Percentiles rank a stretch among this genome's conserved stretches.
phyloP scores from a whole-genome alignment of 2,113 vertebrate species.

The Poeciliopsis retropinna region DNA sequence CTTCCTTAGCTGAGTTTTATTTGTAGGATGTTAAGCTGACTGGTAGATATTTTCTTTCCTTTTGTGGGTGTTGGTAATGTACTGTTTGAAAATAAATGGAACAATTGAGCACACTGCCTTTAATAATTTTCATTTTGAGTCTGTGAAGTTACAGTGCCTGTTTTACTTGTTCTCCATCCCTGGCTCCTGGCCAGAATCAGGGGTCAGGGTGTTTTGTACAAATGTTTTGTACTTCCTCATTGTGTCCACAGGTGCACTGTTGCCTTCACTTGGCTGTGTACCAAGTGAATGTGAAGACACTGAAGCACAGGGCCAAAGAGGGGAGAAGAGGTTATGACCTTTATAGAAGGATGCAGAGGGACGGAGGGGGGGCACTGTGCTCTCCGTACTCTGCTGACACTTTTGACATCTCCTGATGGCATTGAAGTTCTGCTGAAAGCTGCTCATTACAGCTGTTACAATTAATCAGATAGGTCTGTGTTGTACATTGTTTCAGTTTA shows the following conservation, averaged over 20 bases:
- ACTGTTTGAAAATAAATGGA: conserved; percentile 64
- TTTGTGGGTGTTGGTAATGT: conserved; percentile 19
- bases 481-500: not conserved
- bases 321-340: conserved; percentile 52
- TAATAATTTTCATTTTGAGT: conserved; percentile 18
- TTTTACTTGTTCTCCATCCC: not conserved
- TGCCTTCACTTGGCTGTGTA: conserved; percentile 76
- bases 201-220: conserved; percentile 56
- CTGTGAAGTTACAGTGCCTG: not conserved
- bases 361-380: conserved; percentile 54
- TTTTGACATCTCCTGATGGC: conserved; percentile 37
- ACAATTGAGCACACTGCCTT: conserved; percentile 27
- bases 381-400: conserved; percentile 65
- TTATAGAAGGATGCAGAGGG: conserved; percentile 61
- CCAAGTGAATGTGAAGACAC: conserved; percentile 69
- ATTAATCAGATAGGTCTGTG: not conserved
- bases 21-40: conserved; percentile 39
- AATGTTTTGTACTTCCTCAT: conserved; percentile 46
- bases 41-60: conserved; percentile 25
- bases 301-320: conserved; percentile 40
- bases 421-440: not conserved
- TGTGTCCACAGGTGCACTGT: conserved; percentile 77
- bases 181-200: conserved; percentile 34
- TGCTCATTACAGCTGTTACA: not conserved
- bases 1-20: conserved; percentile 49